These are phyloP conservation scores for Prosapia bicincta DNA, from an alignment of 2,888 invertebrate species.

Conservation along the genomic window DNA sequence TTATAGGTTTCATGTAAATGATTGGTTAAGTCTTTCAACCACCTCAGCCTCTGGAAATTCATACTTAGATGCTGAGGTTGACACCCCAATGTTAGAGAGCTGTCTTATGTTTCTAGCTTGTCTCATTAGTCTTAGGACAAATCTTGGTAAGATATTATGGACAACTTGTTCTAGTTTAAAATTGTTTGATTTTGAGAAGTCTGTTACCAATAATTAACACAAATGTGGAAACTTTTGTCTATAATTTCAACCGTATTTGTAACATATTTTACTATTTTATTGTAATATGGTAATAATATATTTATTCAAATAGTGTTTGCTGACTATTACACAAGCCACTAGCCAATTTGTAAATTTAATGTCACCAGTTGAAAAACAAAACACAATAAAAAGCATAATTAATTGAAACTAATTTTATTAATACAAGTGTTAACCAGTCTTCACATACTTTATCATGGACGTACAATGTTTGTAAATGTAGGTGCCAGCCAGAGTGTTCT, in stretches of 20 bases:
- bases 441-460: background rate
- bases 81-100: constrained; percentile 88
- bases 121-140: constrained; percentile 81
- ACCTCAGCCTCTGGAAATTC: constrained; percentile 29
- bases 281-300: too few species aligned
- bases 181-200: too few species aligned
- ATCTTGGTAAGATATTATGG: constrained; percentile 71
- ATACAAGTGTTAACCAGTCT: background rate
- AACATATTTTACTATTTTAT: too few species aligned
- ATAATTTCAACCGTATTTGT: too few species aligned
- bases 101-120: constrained; percentile 88
- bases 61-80: constrained; percentile 60
- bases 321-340: too few species aligned
- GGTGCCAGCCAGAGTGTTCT: constrained; percentile 36
- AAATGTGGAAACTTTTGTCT: too few species aligned
- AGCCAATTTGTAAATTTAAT: too few species aligned
- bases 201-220: too few species aligned
- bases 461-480: constrained; percentile 8
- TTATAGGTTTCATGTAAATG: constrained; percentile 76
- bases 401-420: background rate
- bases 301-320: too few species aligned
- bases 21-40: constrained; percentile 74
- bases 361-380: too few species aligned
- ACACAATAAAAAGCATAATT: too few species aligned
- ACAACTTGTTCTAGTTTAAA: too few species aligned